Evolutionary conservation across 2,888 invertebrate genomes (phyloP).

Genomic region (Pheosia gnoma): DNA sequence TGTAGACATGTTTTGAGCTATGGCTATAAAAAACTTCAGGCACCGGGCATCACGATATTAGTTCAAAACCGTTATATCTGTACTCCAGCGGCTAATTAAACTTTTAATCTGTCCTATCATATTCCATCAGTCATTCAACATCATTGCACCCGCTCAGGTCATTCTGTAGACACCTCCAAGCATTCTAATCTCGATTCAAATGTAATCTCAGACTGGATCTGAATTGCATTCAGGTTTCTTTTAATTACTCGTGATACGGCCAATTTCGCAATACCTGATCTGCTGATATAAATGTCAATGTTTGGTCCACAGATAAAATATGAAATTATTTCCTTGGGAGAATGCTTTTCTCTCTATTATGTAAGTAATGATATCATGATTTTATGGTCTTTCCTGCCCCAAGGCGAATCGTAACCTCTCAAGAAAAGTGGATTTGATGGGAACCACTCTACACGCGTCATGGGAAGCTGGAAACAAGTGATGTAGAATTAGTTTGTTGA

Average conservation of each 20-base stretch:
- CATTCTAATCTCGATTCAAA: slow-evolving; percentile 6
- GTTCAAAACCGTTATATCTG: too few relatives aligned
- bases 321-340: not conserved
- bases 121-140: not conserved
- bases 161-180: slow-evolving; percentile 1
- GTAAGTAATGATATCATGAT: too few relatives aligned
- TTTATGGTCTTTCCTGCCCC: too few relatives aligned
- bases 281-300: slow-evolving; percentile 10
- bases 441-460: too few relatives aligned
- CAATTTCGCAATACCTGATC: slow-evolving; percentile 4
- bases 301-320: not conserved
- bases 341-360: not conserved
- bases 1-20: too few relatives aligned
- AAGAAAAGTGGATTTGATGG: too few relatives aligned
- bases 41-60: too few relatives aligned
- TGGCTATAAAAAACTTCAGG: too few relatives aligned
- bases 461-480: too few relatives aligned
- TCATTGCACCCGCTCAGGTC: not conserved
- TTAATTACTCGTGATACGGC: slow-evolving; percentile 7
- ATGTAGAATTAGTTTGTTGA: too few relatives aligned
- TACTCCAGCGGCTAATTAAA: too few relatives aligned
- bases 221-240: slow-evolving; percentile 18
- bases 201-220: slow-evolving; percentile 26
- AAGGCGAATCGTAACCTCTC: too few relatives aligned
- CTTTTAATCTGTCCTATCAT: not conserved